Evolutionary conservation across 2,113 vertebrate species (phyloP).

Genomic region (Paralichthys olivaceus): DNA sequence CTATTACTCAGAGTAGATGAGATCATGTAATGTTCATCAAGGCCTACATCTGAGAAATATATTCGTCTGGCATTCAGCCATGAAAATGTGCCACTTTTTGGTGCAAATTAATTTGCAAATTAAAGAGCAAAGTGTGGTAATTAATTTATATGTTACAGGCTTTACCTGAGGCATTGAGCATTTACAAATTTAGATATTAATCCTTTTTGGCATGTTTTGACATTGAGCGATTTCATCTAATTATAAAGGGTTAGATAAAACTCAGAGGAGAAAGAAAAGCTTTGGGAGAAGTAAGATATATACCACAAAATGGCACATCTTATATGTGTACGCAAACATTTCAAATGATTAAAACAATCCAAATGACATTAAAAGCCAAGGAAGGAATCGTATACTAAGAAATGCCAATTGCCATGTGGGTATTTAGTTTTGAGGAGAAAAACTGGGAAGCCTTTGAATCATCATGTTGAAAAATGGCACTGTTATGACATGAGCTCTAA

Average conservation of each 20-base stretch:
- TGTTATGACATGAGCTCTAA: constrained; percentile 18
- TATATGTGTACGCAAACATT: constrained; percentile 11
- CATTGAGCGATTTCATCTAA: constrained; percentile 61
- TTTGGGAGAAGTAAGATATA: constrained; percentile 7
- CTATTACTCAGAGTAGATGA: constrained; percentile 39
- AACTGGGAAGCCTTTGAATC: constrained; percentile 34
- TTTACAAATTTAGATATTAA: constrained; percentile 66
- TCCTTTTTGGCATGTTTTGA: constrained; percentile 69
- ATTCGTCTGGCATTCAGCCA: constrained; percentile 26
- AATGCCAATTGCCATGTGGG: constrained; percentile 30
- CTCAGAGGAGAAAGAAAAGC: constrained; percentile 16
- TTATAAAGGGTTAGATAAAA: constrained; percentile 56
- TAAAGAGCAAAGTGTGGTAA: constrained; percentile 56
- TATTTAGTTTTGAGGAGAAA: constrained; percentile 21
- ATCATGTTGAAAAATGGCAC: constrained; percentile 42
- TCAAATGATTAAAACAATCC: constrained; percentile 9
- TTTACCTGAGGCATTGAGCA: constrained; percentile 61
- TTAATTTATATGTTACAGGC: constrained; percentile 58
- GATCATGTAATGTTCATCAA: constrained; percentile 17
- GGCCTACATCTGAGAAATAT: constrained; percentile 28
- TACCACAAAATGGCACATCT: constrained; percentile 2
- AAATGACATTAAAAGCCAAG: constrained; percentile 31
- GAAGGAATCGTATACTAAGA: constrained; percentile 29
- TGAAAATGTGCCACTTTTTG: constrained; percentile 34
- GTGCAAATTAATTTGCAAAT: constrained; percentile 51